Evolutionary conservation across 1,140 invertebrate species (phyloP).

Genomic region (Notospermus geniculatus): DNA sequence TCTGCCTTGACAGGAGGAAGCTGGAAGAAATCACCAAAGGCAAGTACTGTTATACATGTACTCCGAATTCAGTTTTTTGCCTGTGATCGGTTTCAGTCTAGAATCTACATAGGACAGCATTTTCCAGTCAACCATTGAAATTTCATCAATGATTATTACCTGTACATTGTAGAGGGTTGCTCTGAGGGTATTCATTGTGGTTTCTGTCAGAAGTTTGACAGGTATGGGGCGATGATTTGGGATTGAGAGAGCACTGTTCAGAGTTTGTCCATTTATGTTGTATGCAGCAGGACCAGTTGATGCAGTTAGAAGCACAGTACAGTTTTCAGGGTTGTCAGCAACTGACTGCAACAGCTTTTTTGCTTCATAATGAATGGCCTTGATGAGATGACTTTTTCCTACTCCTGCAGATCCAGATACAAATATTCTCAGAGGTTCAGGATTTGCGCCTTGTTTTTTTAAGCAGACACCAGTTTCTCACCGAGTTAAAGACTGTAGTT

Average conservation of each 20-base stretch:
- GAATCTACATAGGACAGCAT: slow-evolving; percentile 19
- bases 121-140: slow-evolving; percentile 23
- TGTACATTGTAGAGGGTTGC: slow-evolving; percentile 13
- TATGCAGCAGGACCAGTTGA: slow-evolving; percentile 6
- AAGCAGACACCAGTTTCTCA: slow-evolving; percentile 17
- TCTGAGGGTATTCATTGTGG: slow-evolving; percentile 14
- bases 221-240: neutral
- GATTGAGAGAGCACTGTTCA: slow-evolving; percentile 15
- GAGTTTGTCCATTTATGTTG: slow-evolving; percentile 16
- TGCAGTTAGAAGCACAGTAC: slow-evolving; percentile 15
- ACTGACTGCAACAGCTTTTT: no score
- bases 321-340: slow-evolving; percentile 13
- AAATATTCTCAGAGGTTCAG: slow-evolving; percentile 17
- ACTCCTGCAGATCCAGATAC: slow-evolving; percentile 19
- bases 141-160: slow-evolving; percentile 23
- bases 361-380: slow-evolving; percentile 19
- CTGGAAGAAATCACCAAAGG: slow-evolving; percentile 9
- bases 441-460: slow-evolving; percentile 10
- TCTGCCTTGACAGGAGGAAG: slow-evolving; percentile 5
- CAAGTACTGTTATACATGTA: neutral
- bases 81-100: slow-evolving; percentile 6
- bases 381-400: slow-evolving; percentile 23
- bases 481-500: slow-evolving; percentile 20
- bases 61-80: neutral
- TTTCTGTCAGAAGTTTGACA: slow-evolving; percentile 14